Evolutionary conservation across 2,113 vertebrate genomes (phyloP).

Genomic region (Megaceryle maxima): DNA sequence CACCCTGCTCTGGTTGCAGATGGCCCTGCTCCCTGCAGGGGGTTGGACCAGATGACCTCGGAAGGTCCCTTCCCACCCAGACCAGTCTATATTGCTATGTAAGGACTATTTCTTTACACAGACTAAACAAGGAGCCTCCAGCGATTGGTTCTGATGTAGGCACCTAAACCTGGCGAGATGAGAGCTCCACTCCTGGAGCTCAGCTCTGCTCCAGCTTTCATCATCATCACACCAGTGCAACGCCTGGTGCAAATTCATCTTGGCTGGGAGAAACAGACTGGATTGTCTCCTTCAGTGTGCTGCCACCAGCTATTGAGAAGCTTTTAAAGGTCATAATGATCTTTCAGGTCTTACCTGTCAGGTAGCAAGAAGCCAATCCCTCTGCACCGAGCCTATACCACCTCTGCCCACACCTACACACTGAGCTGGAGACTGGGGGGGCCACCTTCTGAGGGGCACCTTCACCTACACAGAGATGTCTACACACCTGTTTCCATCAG

Average conservation of each 20-base stretch:
- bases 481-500: accelerated
- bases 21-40: background rate
- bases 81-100: background rate
- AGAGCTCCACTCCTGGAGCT: background rate
- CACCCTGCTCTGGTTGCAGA: background rate
- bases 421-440: background rate
- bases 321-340: accelerated
- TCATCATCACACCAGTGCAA: accelerated
- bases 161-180: background rate
- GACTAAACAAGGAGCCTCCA: background rate
- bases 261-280: background rate
- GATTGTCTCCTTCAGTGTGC: background rate
- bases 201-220: background rate
- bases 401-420: background rate
- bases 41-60: background rate
- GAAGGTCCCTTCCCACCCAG: background rate
- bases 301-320: background rate
- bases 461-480: background rate
- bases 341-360: background rate
- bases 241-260: background rate
- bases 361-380: background rate
- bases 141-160: accelerated
- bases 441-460: background rate
- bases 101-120: accelerated
- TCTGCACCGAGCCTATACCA: background rate